Percentiles rank a stretch among this genome's conserved stretches.
These are phyloP conservation scores for Antheraea yamamai DNA, from an alignment of 2,888 invertebrate species.

Conservation along the genomic window DNA sequence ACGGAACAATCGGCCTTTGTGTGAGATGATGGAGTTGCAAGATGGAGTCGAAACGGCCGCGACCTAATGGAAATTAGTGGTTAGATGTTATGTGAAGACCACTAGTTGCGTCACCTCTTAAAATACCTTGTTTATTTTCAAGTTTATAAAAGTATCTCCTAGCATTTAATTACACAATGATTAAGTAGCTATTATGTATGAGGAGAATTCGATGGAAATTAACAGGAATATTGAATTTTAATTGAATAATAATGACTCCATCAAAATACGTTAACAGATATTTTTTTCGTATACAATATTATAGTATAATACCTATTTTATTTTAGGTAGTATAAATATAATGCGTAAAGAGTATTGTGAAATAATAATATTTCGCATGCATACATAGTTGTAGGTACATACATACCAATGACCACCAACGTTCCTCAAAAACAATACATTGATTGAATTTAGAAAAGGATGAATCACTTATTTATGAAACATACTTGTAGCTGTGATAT, in stretches of 20 bases:
- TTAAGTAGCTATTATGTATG: background rate
- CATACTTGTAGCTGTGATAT: constrained; percentile 33
- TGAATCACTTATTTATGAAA: constrained; percentile 42
- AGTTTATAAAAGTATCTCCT: constrained; percentile 1
- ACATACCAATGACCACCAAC: constrained; percentile 19
- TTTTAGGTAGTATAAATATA: background rate
- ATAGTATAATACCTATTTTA: background rate
- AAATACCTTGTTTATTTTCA: constrained; percentile 38
- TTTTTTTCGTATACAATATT: background rate
- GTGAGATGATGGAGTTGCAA: constrained; percentile 30
- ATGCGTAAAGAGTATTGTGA: background rate
- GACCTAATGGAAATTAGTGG: constrained; percentile 46
- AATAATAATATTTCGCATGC: constrained; percentile 3
- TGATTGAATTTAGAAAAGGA: constrained; percentile 45
- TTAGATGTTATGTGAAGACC: constrained; percentile 32
- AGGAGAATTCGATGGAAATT: background rate
- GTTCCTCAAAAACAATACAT: constrained; percentile 45
- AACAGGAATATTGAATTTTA: background rate
- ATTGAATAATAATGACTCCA: background rate
- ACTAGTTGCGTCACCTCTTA: constrained; percentile 49
- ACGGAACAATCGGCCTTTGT: constrained; percentile 36
- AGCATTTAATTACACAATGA: background rate
- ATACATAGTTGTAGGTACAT: constrained; percentile 5
- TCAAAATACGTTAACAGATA: background rate
- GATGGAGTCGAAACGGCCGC: constrained; percentile 37